These are phyloP conservation scores for Syrphus vitripennis DNA, from an alignment of 2,888 invertebrate species.

Conservation along the genomic window DNA sequence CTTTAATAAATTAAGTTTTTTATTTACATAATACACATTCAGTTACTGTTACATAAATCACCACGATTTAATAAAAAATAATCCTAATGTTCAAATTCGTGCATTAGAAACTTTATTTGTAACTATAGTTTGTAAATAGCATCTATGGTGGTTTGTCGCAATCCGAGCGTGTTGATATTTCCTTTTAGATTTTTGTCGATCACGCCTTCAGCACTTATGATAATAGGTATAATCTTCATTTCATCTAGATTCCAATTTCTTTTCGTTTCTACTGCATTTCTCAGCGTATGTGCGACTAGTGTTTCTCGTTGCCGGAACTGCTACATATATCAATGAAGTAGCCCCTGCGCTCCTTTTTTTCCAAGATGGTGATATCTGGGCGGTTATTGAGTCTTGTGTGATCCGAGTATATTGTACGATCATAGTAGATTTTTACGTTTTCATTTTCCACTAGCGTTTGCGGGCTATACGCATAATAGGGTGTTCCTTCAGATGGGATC, in stretches of 20 bases:
- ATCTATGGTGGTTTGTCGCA: too few species aligned
- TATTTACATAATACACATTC: too few species aligned
- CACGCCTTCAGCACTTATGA: conserved; percentile 26
- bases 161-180: too few species aligned
- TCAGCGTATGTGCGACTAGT: conserved; percentile 15
- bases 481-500: too few species aligned
- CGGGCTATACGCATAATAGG: not conserved
- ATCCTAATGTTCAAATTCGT: too few species aligned
- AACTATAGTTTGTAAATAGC: too few species aligned
- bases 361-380: conserved; percentile 11
- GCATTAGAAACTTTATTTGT: too few species aligned
- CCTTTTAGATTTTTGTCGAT: not conserved
- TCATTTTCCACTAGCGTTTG: conserved; percentile 18
- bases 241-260: conserved; percentile 16
- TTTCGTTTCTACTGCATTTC: conserved; percentile 32
- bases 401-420: conserved; percentile 20
- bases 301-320: conserved; percentile 20
- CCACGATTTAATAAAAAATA: too few species aligned
- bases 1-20: too few species aligned
- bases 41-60: too few species aligned
- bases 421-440: conserved; percentile 9
- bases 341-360: not conserved
- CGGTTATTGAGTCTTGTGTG: conserved; percentile 16
- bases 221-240: conserved; percentile 26
- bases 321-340: conserved; percentile 20